Evolutionary conservation across 2,797 vertebrate species (phyloP).

Genomic region (Lithobates pipiens): DNA sequence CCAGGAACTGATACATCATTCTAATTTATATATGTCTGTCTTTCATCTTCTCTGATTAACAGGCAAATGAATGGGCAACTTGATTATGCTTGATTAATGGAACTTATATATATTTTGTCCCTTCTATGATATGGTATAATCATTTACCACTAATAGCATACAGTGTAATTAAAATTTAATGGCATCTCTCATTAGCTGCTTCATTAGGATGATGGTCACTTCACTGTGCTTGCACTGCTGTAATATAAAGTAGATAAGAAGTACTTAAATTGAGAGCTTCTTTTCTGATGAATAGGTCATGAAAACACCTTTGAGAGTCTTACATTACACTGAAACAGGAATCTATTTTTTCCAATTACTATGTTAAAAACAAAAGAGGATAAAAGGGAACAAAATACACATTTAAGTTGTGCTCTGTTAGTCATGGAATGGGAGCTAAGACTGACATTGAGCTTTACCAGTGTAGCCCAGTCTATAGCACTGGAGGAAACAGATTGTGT

Average conservation of each 20-base stretch:
- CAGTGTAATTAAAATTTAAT: slow-evolving; percentile 46
- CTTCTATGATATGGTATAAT: slow-evolving; percentile 32
- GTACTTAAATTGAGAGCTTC: slow-evolving; percentile 20
- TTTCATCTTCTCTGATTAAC: slow-evolving; percentile 35
- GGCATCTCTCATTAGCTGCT: slow-evolving; percentile 39
- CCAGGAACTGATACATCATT: slow-evolving; percentile 2
- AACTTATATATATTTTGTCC: slow-evolving; percentile 44
- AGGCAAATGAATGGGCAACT: slow-evolving; percentile 42
- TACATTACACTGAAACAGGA: not conserved
- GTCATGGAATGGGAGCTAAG: too few species aligned
- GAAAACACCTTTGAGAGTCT: slow-evolving; percentile 9
- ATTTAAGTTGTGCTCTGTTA: not conserved
- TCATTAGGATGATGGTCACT: slow-evolving; percentile 53
- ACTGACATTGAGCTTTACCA: too few species aligned
- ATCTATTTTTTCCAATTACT: not conserved
- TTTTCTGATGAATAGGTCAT: slow-evolving; percentile 26
- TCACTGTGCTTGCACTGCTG: slow-evolving; percentile 15
- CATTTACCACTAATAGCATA: slow-evolving; percentile 47
- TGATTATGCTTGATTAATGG: slow-evolving; percentile 50
- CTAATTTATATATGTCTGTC: not conserved
- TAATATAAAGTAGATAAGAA: slow-evolving; percentile 30
- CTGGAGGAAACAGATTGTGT: too few species aligned
- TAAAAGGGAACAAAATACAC: not conserved
- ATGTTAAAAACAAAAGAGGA: not conserved
- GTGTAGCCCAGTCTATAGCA: too few species aligned